phyloP scores from a whole-genome alignment of 2,113 vertebrate species.

The Isichthys henryi region DNA sequence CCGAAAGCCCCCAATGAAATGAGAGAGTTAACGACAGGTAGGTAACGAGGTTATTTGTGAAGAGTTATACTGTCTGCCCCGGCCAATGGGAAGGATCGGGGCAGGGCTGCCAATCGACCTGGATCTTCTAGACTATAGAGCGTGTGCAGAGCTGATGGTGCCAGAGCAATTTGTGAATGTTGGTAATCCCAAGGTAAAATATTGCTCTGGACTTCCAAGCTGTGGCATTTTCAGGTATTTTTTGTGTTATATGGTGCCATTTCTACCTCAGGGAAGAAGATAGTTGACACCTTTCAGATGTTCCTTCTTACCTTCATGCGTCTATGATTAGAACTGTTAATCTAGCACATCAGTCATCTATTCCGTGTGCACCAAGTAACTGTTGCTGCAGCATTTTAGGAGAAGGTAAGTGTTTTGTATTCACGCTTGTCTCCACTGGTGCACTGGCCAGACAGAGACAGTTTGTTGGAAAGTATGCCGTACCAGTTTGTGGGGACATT shows the following conservation, averaged over 20 bases:
- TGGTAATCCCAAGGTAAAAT: neutral
- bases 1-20: no score
- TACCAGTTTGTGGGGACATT: no score
- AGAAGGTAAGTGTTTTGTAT: neutral
- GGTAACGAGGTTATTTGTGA: no score
- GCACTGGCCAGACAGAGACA: no score
- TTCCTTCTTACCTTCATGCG: neutral
- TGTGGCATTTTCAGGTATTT: neutral
- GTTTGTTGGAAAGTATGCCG: no score
- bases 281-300: neutral
- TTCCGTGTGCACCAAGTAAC: neutral
- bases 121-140: no score
- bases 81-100: no score
- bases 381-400: neutral
- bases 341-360: neutral
- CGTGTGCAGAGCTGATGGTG: neutral
- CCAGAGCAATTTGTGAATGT: neutral
- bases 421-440: no score
- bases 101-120: no score
- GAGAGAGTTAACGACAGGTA: no score
- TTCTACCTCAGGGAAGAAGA: neutral
- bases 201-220: neutral
- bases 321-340: neutral
- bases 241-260: neutral
- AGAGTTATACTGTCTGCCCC: no score